Percentiles rank a stretch among this genome's conserved stretches.
phyloP scores from a whole-genome alignment of 2,888 invertebrate genomes.

The Odontothrips loti region DNA sequence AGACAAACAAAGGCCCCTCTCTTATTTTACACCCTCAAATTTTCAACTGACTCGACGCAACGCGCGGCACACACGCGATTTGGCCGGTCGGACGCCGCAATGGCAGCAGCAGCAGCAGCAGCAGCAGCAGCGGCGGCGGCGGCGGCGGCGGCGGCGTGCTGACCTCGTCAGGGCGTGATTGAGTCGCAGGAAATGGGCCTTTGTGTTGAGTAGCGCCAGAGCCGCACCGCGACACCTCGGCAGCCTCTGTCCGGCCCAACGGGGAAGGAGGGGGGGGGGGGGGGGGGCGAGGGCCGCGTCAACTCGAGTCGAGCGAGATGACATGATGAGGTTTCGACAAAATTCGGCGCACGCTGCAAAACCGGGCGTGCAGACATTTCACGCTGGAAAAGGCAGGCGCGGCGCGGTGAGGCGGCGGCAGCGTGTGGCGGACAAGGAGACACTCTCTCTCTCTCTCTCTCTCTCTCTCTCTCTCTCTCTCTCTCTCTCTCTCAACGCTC shows the following conservation, averaged over 20 bases:
- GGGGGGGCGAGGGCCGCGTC: not conserved
- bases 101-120: no score
- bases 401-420: not conserved
- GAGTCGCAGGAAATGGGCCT: constrained; percentile 9
- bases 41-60: not conserved
- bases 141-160: no score
- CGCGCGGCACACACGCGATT: not conserved
- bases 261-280: not conserved
- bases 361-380: no score
- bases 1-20: not conserved
- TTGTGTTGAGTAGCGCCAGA: not conserved
- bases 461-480: no score
- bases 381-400: not conserved
- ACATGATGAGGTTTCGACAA: not conserved
- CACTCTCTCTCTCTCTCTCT: no score
- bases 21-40: constrained; percentile 1
- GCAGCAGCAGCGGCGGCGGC: no score
- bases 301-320: not conserved
- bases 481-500: no score
- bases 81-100: no score
- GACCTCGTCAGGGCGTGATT: not conserved
- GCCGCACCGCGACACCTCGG: not conserved
- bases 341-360: no score
- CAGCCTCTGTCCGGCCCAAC: not conserved
- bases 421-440: not conserved